phyloP scores from a whole-genome alignment of 1,140 invertebrate genomes.

The Drosophila fuyamai region DNA sequence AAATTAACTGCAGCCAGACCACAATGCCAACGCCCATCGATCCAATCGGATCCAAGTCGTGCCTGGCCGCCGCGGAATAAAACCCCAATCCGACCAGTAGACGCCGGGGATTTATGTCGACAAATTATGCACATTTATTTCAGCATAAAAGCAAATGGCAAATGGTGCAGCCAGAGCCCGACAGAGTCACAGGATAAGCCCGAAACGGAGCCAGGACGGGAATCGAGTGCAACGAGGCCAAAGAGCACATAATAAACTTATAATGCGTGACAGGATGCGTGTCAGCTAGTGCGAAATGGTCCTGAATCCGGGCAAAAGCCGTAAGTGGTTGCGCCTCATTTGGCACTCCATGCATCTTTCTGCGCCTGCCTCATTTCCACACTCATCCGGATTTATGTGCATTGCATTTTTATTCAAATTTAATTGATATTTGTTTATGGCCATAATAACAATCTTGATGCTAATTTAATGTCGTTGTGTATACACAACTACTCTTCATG shows the following conservation, averaged over 20 bases:
- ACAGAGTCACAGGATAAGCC: neutral
- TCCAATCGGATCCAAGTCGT: conserved; percentile 10
- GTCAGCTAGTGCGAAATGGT: conserved; percentile 24
- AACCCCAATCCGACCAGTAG: conserved; percentile 10
- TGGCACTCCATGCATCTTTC: conserved; percentile 58
- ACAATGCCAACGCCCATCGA: conserved; percentile 7
- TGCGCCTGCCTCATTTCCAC: conserved; percentile 26
- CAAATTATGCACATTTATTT: conserved; percentile 77
- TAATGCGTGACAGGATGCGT: conserved; percentile 64
- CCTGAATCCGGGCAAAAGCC: conserved; percentile 26
- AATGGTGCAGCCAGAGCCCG: conserved; percentile 17
- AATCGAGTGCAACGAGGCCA: conserved; percentile 45
- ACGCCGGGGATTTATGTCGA: conserved; percentile 56
- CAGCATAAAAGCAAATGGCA: conserved; percentile 44
- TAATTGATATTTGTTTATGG: conserved; percentile 67
- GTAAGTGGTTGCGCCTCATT: conserved; percentile 69
- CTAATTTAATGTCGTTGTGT: conserved; percentile 44
- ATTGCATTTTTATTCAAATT: conserved; percentile 80
- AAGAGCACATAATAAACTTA: conserved; percentile 66
- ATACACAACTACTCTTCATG: conserved; percentile 33
- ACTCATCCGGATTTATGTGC: conserved; percentile 44
- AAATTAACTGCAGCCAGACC: conserved; percentile 54
- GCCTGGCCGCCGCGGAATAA: conserved; percentile 11
- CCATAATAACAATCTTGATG: conserved; percentile 62
- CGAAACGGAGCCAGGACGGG: conserved; percentile 2